Evolutionary conservation across 2,113 vertebrate genomes (phyloP), one percentile per base, ranked within the genome.

Genomic region (Oryzias celebensis): DNA sequence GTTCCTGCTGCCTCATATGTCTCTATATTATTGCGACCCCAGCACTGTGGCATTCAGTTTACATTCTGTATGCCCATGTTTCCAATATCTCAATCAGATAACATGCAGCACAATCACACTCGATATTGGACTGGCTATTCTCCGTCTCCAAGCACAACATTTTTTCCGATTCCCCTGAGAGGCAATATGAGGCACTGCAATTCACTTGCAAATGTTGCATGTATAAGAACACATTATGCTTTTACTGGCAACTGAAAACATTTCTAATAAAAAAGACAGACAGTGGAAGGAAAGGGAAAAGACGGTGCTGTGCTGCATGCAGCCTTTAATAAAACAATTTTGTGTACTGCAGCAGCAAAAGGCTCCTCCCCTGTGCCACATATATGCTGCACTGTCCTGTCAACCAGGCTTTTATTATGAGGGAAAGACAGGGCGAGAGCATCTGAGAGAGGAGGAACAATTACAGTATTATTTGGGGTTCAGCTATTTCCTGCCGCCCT

Each of bases 191-290:
- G 69, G 58, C 78, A 72, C 59, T n/a, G 74, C 82, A 87, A 88
- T 90, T 89, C 86, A 85, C 85, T 87, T 87, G 89, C 86, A 89
- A 89, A 90, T 88, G 81, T 74, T 77, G 75, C 68, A 73, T 81
- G 81, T 85, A 74, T 85, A 84, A 85, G 74, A 62, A 60, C 6
- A 15, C 81, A 88, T 86, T 87, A 85, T 83, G 75, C 75, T 71
- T 85, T 89, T 86, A 86, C 87, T 90, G 89, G 68, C 42, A 17
- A 79, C 73, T 76, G 83, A 81, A 87, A 86, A 85, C 82, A 85
- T 89, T 86, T 90, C 77, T 18, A 84, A 85, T 87, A 85, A 85
- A 81, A 83, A 83, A 70, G 71, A 69, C 67, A 78, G 71, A 78
- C 70, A 75, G 54, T 69, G 62, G 54, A 63, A 69, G 63, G 62